phyloP scores from a whole-genome alignment of 1,140 invertebrate species.

The Leucophenga varia region DNA sequence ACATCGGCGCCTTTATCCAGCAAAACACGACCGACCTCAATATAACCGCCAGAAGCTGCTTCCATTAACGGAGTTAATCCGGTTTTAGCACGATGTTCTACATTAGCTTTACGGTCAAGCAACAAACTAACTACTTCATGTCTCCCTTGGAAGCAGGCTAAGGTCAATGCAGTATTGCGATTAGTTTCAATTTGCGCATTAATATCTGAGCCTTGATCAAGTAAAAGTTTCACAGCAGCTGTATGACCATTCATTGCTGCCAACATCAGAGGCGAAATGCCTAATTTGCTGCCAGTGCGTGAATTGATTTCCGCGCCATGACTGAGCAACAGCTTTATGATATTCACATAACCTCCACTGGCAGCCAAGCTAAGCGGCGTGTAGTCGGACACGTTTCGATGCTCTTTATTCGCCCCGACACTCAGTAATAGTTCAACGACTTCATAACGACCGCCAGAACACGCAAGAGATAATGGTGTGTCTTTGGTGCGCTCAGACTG shows the following conservation, averaged over 20 bases:
- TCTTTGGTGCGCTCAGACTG: constrained; percentile 99
- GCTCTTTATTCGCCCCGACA: constrained; percentile 94
- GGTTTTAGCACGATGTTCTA: constrained; percentile 98
- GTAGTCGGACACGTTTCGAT: constrained; percentile 98
- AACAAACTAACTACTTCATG: constrained; percentile 97
- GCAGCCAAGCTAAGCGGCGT: constrained; percentile 97
- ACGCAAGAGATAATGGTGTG: constrained; percentile 95
- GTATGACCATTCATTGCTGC: constrained; percentile 99
- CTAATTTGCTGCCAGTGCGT: constrained; percentile 92
- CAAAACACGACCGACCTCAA: constrained; percentile 94
- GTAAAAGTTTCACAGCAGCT: constrained; percentile 81
- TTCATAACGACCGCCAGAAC: constrained; percentile 95
- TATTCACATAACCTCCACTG: constrained; percentile 97
- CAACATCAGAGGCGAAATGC: constrained; percentile 98
- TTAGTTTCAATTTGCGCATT: constrained; percentile 99
- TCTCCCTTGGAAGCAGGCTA: constrained; percentile 98
- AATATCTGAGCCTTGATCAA: constrained; percentile 98
- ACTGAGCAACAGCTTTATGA: constrained; percentile 90
- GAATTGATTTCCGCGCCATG: constrained; percentile 98
- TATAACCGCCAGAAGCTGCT: constrained; percentile 97
- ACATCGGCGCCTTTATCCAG: constrained; percentile 97
- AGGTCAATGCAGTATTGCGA: constrained; percentile 95
- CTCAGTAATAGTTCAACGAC: constrained; percentile 91
- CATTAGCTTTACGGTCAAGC: constrained; percentile 95
- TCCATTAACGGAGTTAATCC: constrained; percentile 99